These are phyloP conservation scores for Ursus arctos DNA, from an alignment of 2,113 vertebrate genomes.

Conservation along the genomic window DNA sequence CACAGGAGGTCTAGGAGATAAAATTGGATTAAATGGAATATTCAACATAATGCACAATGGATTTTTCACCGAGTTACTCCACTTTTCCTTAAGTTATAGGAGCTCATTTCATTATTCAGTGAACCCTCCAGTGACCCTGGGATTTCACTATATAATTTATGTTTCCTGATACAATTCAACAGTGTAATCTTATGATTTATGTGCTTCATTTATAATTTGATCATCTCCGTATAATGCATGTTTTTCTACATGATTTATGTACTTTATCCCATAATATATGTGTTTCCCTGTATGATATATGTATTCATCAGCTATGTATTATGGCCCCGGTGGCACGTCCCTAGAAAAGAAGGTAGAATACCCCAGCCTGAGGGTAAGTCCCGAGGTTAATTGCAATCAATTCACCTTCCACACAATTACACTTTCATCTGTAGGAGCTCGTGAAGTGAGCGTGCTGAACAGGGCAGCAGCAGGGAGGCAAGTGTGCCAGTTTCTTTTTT, in stretches of 20 bases:
- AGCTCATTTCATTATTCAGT: slow-evolving; percentile 87
- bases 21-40: slow-evolving; percentile 73
- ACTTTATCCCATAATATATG: slow-evolving; percentile 85
- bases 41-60: slow-evolving; percentile 49
- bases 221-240: slow-evolving; percentile 87
- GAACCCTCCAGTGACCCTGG: slow-evolving; percentile 86
- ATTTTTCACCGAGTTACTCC: slow-evolving; percentile 73
- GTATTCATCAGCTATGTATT: slow-evolving; percentile 84
- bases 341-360: slow-evolving; percentile 85
- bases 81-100: slow-evolving; percentile 82
- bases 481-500: slow-evolving; percentile 70
- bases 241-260: slow-evolving; percentile 91
- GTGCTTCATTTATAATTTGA: slow-evolving; percentile 92
- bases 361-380: slow-evolving; percentile 88
- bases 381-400: slow-evolving; percentile 92
- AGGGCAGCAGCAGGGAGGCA: slow-evolving; percentile 77
- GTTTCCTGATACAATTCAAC: slow-evolving; percentile 88
- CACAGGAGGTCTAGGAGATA: slow-evolving; percentile 72
- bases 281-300: slow-evolving; percentile 80
- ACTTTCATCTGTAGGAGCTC: slow-evolving; percentile 92
- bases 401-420: slow-evolving; percentile 96
- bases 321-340: slow-evolving; percentile 81
- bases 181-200: slow-evolving; percentile 90
- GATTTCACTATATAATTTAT: slow-evolving; percentile 89
- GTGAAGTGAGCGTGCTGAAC: slow-evolving; percentile 84